These are phyloP conservation scores for Notodonta dromedarius DNA, from an alignment of 2,888 invertebrate genomes.

Conservation along the genomic window DNA sequence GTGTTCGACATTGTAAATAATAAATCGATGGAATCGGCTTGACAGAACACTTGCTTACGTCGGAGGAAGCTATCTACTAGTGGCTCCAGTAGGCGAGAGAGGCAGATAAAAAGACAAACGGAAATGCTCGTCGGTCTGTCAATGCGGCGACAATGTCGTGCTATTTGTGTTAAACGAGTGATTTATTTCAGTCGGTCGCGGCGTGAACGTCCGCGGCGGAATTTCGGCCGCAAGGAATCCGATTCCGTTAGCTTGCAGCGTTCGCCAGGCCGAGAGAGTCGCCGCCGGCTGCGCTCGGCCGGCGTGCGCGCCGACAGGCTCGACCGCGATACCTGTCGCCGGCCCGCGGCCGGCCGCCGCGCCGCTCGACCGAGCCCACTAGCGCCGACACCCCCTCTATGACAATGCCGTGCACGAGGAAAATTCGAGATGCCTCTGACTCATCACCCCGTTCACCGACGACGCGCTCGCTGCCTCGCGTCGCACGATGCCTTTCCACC, in stretches of 20 bases:
- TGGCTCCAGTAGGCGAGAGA: constrained; percentile 41
- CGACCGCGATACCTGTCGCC: constrained; percentile 37
- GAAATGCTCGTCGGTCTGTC: constrained; percentile 78
- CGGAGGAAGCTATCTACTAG: constrained; percentile 61
- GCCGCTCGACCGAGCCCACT: constrained; percentile 43
- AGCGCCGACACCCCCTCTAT: constrained; percentile 60
- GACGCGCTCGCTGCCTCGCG: constrained; percentile 32
- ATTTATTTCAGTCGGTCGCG: constrained; percentile 82
- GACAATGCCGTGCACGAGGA: constrained; percentile 71
- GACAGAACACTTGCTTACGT: constrained; percentile 62
- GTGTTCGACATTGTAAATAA: constrained; percentile 41
- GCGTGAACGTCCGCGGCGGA: constrained; percentile 81
- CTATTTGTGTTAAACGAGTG: constrained; percentile 82
- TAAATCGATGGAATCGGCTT: constrained; percentile 50
- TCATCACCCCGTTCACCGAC: constrained; percentile 65
- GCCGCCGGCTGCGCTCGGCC: constrained; percentile 37
- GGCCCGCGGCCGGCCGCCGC: constrained; percentile 35
- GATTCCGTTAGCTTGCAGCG: constrained; percentile 73
- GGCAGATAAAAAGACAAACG: constrained; percentile 73
- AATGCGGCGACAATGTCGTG: constrained; percentile 79
- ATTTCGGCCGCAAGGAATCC: constrained; percentile 80
- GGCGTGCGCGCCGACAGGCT: constrained; percentile 36
- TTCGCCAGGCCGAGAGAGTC: constrained; percentile 35
- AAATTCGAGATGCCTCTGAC: constrained; percentile 80
- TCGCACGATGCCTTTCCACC: constrained; percentile 43